A percentile compares a stretch with the other conserved stretches of the same genome.
Evolutionary conservation across 2,888 invertebrate genomes (phyloP).

Genomic region (Agriopis marginaria): DNA sequence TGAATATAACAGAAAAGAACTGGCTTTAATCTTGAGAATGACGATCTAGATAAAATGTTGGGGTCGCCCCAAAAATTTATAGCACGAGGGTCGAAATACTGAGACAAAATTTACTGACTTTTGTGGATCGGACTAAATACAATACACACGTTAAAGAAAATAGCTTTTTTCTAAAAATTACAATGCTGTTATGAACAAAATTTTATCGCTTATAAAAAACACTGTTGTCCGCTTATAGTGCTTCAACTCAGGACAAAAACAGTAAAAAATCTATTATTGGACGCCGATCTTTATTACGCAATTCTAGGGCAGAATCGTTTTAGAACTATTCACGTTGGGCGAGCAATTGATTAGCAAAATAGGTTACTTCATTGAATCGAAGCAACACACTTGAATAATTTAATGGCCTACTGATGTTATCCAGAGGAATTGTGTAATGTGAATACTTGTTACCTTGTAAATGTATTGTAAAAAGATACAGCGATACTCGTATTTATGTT

Average conservation of each 20-base stretch:
- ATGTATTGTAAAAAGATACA: neutral
- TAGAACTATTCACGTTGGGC: slow-evolving; percentile 35
- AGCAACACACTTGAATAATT: slow-evolving; percentile 33
- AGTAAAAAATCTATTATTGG: slow-evolving; percentile 2
- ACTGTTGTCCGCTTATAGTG: neutral
- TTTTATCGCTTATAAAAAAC: neutral
- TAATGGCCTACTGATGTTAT: slow-evolving; percentile 15
- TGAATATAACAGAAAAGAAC: slow-evolving; percentile 52
- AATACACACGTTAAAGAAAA: neutral
- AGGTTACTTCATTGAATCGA: slow-evolving; percentile 28
- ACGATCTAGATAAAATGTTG: slow-evolving; percentile 60
- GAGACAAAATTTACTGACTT: slow-evolving; percentile 43
- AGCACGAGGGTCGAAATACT: slow-evolving; percentile 51
- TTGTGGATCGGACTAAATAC: slow-evolving; percentile 6
- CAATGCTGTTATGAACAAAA: neutral
- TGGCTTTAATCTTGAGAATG: slow-evolving; percentile 54
- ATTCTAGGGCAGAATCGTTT: slow-evolving; percentile 17
- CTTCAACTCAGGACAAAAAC: neutral
- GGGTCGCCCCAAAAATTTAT: slow-evolving; percentile 60
- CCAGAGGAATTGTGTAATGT: slow-evolving; percentile 3
- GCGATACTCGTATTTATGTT: neutral
- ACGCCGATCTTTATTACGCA: slow-evolving; percentile 8
- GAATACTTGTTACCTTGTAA: neutral
- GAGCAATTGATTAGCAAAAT: slow-evolving; percentile 25
- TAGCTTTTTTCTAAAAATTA: neutral